Evolutionary conservation across 1,140 invertebrate genomes (phyloP).

Genomic region (Parasteatoda tepidariorum): DNA sequence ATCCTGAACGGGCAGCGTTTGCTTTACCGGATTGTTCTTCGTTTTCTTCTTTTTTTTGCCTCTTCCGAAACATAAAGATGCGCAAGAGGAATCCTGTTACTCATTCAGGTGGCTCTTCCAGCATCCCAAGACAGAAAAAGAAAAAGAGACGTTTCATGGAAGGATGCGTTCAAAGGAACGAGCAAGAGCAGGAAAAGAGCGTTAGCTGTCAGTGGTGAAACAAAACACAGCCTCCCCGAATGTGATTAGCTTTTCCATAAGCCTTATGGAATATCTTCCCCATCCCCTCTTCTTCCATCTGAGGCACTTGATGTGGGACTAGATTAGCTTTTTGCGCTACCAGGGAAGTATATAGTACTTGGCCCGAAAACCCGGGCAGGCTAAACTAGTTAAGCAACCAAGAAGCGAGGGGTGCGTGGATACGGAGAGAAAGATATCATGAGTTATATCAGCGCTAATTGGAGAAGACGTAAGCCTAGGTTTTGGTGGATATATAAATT

Average conservation of each 20-base stretch:
- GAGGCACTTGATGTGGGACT: slow-evolving; percentile 33
- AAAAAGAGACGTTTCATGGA: background rate
- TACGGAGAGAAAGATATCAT: slow-evolving; percentile 55
- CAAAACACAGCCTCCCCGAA: slow-evolving; percentile 52
- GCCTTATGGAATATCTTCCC: slow-evolving; percentile 57
- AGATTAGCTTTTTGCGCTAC: slow-evolving; percentile 61
- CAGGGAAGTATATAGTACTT: slow-evolving; percentile 4
- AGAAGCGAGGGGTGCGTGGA: background rate
- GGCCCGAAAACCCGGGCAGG: background rate
- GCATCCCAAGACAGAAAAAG: slow-evolving; percentile 1
- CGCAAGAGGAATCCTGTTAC: background rate
- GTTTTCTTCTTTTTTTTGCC: background rate
- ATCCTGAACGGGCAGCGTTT: no score
- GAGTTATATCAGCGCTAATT: slow-evolving; percentile 61
- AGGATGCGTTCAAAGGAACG: background rate
- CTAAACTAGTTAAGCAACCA: slow-evolving; percentile 58
- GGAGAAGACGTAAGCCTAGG: slow-evolving; percentile 47
- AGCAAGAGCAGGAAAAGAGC: background rate
- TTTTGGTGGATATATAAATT: slow-evolving; percentile 43
- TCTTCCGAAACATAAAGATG: background rate
- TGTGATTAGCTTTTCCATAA: slow-evolving; percentile 60
- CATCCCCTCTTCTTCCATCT: no score
- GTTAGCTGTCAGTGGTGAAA: slow-evolving; percentile 58
- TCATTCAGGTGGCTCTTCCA: background rate
- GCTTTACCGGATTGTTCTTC: no score